phyloP scores from a whole-genome alignment of 2,113 vertebrate genomes.

The Taxidea taxus region DNA sequence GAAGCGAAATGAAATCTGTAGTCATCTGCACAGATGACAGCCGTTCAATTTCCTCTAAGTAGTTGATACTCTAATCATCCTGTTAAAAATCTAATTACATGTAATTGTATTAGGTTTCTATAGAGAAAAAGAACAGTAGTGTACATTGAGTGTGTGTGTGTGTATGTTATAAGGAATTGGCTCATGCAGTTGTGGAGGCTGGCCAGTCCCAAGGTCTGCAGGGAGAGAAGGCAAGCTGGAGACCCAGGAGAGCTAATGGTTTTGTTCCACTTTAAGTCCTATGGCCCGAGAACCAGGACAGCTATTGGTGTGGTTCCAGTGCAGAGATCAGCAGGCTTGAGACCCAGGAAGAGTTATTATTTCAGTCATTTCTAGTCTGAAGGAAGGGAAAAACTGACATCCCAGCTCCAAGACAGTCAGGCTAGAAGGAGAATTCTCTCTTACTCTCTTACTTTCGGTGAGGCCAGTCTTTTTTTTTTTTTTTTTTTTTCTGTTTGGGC shows the following conservation, averaged over 20 bases:
- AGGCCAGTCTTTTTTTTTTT: neutral
- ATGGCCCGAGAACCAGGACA: neutral
- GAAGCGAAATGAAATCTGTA: conserved; percentile 7
- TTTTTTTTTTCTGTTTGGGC: neutral
- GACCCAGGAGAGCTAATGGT: neutral
- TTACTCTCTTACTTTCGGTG: neutral
- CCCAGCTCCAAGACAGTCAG: neutral
- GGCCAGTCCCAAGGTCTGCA: neutral
- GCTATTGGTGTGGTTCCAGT: neutral
- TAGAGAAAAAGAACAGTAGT: neutral
- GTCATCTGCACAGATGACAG: neutral
- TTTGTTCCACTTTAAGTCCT: neutral
- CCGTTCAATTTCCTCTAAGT: conserved; percentile 39
- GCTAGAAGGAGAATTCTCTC: neutral
- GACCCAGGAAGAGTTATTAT: neutral
- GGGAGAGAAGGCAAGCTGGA: neutral
- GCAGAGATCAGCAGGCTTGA: neutral
- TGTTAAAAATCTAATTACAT: conserved; percentile 43
- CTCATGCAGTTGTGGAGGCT: neutral
- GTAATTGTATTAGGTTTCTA: neutral
- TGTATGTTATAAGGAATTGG: neutral
- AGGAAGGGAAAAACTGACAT: neutral
- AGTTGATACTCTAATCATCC: conserved; percentile 50
- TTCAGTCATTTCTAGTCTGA: neutral
- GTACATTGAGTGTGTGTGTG: neutral